Conservation (phyloP, 2,888 invertebrate genomes). For the Cancer borealis region DNA sequence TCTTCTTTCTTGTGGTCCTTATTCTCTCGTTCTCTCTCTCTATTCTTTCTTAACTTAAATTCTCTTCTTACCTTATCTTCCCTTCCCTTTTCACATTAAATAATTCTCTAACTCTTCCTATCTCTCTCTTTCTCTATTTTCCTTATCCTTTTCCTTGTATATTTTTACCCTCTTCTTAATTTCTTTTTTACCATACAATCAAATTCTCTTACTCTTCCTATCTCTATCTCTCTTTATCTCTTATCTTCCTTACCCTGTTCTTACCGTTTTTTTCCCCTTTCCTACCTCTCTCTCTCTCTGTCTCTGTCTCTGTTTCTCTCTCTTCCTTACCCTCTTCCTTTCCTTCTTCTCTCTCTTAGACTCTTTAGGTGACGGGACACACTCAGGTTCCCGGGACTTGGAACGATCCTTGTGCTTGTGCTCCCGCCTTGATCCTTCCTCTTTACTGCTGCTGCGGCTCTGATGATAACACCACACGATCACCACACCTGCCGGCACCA, state of each 20-base stretch:
- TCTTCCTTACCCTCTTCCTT: slow-evolving; percentile 66
- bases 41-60: not conserved
- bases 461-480: slow-evolving; percentile 38
- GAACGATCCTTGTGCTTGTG: slow-evolving; percentile 68
- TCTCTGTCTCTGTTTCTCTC: not conserved
- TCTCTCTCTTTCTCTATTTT: not conserved
- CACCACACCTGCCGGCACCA: slow-evolving; percentile 11
- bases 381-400: slow-evolving; percentile 50
- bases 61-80: too few relatives aligned
- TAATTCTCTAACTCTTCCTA: not conserved
- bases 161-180: not conserved
- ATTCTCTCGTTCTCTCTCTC: not conserved
- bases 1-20: not conserved
- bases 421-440: slow-evolving; percentile 53
- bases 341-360: slow-evolving; percentile 71
- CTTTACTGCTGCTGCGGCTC: slow-evolving; percentile 57
- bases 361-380: slow-evolving; percentile 49
- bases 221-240: not conserved
- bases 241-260: not conserved
- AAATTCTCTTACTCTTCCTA: not conserved
- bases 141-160: not conserved
- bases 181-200: not conserved
- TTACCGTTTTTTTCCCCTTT: not conserved
- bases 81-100: too few relatives aligned
- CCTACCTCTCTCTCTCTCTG: not conserved